These are phyloP conservation scores for Drosophila pectinifera DNA, from an alignment of 1,140 invertebrate genomes.

Conservation along the genomic window DNA sequence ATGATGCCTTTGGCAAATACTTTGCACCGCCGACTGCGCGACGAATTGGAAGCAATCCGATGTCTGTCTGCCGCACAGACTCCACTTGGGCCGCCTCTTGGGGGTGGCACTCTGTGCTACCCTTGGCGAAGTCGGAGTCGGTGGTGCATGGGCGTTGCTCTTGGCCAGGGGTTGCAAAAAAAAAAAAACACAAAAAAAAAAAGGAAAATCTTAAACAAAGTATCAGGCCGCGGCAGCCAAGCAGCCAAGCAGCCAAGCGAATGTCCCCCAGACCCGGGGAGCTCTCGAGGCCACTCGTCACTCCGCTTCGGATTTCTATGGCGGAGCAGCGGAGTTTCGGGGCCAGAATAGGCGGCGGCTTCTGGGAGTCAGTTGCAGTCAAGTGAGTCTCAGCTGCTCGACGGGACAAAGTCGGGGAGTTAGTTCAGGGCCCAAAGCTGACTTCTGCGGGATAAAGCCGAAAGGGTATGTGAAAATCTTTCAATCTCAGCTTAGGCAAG, in stretches of 20 bases:
- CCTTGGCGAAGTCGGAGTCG: conserved; percentile 4
- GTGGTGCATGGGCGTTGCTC: conserved; percentile 76
- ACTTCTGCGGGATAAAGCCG: conserved; percentile 19
- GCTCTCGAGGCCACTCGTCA: conserved; percentile 53
- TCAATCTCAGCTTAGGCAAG: conserved; percentile 1
- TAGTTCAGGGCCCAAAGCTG: conserved; percentile 66
- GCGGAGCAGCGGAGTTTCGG: conserved; percentile 36
- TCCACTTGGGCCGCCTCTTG: conserved; percentile 45
- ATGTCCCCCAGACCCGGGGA: conserved; percentile 38
- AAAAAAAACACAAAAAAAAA: conserved; percentile 29
- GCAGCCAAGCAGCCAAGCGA: conserved; percentile 70
- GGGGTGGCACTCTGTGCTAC: conserved; percentile 27
- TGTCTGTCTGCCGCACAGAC: conserved; percentile 73
- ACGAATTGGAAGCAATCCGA: conserved; percentile 82
- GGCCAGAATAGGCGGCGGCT: conserved; percentile 38
- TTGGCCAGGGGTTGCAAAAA: conserved; percentile 59
- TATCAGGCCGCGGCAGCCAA: conserved; percentile 73
- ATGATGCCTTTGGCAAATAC: conserved; percentile 80
- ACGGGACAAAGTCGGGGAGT: conserved; percentile 36
- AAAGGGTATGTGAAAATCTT: conserved; percentile 8
- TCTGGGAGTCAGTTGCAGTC: conserved; percentile 47
- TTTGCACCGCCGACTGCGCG: conserved; percentile 82
- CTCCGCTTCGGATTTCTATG: conserved; percentile 34
- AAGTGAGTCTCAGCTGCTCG: conserved; percentile 55
- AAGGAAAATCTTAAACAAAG: conserved; percentile 72